Percentiles rank a stretch among this genome's conserved stretches.
These are phyloP conservation scores for Leptopilina drosophilae DNA, from an alignment of 2,888 invertebrate species.

Conservation along the genomic window DNA sequence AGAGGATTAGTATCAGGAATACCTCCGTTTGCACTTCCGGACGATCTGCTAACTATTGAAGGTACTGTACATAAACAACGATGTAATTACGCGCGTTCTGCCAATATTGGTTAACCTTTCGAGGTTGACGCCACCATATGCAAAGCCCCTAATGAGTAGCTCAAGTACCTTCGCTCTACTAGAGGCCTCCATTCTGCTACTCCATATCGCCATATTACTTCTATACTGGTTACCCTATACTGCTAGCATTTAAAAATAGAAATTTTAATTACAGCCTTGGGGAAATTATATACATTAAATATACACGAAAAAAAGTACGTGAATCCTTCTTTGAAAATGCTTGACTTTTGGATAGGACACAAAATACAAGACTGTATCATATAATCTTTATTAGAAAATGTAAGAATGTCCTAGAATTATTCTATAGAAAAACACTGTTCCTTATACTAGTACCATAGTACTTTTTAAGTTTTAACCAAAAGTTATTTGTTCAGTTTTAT, in stretches of 20 bases:
- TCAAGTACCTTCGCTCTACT: conserved; percentile 71
- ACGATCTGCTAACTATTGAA: conserved; percentile 67
- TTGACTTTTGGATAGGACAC: too few species aligned
- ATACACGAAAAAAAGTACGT: too few species aligned
- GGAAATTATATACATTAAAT: not conserved
- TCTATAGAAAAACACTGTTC: too few species aligned
- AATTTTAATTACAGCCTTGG: conserved; percentile 18
- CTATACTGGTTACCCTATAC: conserved; percentile 46
- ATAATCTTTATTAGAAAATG: too few species aligned
- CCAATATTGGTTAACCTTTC: conserved; percentile 77
- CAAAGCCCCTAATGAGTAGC: conserved; percentile 76
- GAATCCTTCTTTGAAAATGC: too few species aligned
- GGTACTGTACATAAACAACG: conserved; percentile 64
- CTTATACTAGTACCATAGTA: too few species aligned
- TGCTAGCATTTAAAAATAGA: conserved; percentile 12
- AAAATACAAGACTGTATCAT: too few species aligned
- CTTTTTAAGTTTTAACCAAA: too few species aligned
- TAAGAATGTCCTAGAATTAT: too few species aligned
- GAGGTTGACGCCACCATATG: conserved; percentile 76
- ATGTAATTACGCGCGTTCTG: conserved; percentile 76
- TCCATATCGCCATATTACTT: conserved; percentile 60
- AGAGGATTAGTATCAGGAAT: conserved; percentile 46
- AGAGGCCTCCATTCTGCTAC: conserved; percentile 57
- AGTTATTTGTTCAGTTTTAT: too few species aligned
- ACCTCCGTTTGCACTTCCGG: conserved; percentile 67